phyloP scores from a whole-genome alignment of 2,797 vertebrate species.

The Pangasius krempfi region DNA sequence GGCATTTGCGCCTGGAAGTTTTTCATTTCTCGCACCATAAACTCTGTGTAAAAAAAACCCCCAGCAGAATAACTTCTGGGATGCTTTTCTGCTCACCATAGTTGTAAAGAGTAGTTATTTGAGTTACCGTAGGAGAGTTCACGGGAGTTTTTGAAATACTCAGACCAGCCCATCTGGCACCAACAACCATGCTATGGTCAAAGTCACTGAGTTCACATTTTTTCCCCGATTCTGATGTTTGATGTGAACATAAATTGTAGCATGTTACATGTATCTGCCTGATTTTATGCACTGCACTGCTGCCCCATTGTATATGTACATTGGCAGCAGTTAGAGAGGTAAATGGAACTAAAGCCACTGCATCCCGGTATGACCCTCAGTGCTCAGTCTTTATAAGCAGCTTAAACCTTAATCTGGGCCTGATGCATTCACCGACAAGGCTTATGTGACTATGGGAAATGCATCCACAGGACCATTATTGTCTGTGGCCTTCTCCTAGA shows the following conservation, averaged over 20 bases:
- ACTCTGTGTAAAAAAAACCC: no score
- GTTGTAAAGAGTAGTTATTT: neutral
- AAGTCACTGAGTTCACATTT: neutral
- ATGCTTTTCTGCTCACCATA: neutral
- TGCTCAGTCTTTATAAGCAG: slow-evolving; percentile 54
- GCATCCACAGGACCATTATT: neutral
- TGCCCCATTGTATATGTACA: neutral
- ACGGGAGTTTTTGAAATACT: neutral
- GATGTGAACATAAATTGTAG: neutral
- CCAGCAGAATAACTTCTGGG: neutral
- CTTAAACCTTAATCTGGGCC: slow-evolving; percentile 58
- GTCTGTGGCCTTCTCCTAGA: neutral
- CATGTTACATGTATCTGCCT: neutral
- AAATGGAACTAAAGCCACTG: slow-evolving; percentile 50
- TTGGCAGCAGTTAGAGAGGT: slow-evolving; percentile 7
- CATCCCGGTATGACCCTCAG: slow-evolving; percentile 44
- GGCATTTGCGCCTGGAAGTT: neutral
- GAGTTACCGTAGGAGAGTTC: neutral
- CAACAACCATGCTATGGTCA: neutral
- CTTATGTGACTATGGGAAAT: slow-evolving; percentile 16
- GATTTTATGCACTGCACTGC: neutral
- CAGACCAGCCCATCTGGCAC: neutral
- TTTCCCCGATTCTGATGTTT: neutral
- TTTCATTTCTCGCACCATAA: neutral
- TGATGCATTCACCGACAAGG: slow-evolving; percentile 8